Conservation (phyloP, 1,140 invertebrate species). For the Plodia interpunctella region DNA sequence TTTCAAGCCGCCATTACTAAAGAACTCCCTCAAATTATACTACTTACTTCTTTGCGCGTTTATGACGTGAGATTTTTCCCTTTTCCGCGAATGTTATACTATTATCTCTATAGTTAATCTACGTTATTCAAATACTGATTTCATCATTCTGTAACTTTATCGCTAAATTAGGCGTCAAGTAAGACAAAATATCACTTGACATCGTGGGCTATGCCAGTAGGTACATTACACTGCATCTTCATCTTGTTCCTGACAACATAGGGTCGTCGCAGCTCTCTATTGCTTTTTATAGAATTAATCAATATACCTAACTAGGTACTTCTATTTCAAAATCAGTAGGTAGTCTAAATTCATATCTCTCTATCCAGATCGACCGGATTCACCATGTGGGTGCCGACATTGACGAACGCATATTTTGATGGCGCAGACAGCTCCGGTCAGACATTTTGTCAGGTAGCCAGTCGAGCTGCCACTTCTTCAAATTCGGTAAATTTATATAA, state of each 20-base stretch:
- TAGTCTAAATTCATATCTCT: background rate
- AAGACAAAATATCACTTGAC: no score
- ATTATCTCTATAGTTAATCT: no score
- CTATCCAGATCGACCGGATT: slow-evolving; percentile 47
- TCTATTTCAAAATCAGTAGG: no score
- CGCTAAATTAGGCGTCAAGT: no score
- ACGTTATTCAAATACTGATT: no score
- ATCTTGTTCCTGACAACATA: no score
- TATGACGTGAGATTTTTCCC: slow-evolving; percentile 46
- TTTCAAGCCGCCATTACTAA: slow-evolving; percentile 60
- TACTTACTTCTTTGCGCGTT: slow-evolving; percentile 53
- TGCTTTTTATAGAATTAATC: no score
- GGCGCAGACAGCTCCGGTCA: slow-evolving; percentile 34
- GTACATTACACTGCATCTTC: no score
- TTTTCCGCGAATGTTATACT: background rate
- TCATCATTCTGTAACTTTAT: no score
- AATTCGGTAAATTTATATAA: slow-evolving; percentile 17
- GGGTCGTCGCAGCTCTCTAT: no score
- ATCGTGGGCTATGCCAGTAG: no score
- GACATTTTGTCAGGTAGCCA: slow-evolving; percentile 52
- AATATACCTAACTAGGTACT: background rate
- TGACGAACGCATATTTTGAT: slow-evolving; percentile 53
- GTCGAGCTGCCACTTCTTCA: slow-evolving; percentile 27
- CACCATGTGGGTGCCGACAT: slow-evolving; percentile 57
- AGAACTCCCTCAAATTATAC: slow-evolving; percentile 51